Conservation (phyloP, 1,140 invertebrate genomes). For the Ditylenchus dipsaci region DNA sequence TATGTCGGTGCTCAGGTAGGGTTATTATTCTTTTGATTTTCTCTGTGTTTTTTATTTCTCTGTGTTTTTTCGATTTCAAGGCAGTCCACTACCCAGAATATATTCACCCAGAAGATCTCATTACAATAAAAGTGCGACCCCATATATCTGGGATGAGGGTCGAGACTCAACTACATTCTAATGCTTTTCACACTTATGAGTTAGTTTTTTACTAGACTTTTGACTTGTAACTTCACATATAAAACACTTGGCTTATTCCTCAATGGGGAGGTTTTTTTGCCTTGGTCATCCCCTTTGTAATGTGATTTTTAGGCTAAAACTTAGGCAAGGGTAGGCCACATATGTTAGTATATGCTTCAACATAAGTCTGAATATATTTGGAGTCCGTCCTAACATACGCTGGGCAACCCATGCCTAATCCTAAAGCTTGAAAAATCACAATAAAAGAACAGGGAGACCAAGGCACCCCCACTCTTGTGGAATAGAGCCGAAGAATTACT, state of each 20-base stretch:
- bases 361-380: background rate
- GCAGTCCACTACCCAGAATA: background rate
- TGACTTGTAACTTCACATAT: constrained; percentile 2
- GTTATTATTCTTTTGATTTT: no score
- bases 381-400: no score
- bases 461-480: no score
- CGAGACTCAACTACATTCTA: constrained; percentile 39
- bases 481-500: no score
- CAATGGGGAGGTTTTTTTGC: no score
- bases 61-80: background rate
- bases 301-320: no score
- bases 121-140: constrained; percentile 49
- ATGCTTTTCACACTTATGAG: constrained; percentile 47
- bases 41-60: no score
- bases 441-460: no score
- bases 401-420: no score
- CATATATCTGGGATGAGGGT: constrained; percentile 51
- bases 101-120: constrained; percentile 7
- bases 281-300: no score
- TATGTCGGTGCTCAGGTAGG: no score
- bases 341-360: background rate
- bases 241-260: background rate
- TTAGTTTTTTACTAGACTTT: constrained; percentile 25
- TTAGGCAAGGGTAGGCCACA: constrained; percentile 6
- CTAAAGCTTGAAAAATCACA: no score